These are phyloP conservation scores for Protobothrops mucrosquamatus DNA, from an alignment of 2,113 vertebrate genomes.

Conservation along the genomic window DNA sequence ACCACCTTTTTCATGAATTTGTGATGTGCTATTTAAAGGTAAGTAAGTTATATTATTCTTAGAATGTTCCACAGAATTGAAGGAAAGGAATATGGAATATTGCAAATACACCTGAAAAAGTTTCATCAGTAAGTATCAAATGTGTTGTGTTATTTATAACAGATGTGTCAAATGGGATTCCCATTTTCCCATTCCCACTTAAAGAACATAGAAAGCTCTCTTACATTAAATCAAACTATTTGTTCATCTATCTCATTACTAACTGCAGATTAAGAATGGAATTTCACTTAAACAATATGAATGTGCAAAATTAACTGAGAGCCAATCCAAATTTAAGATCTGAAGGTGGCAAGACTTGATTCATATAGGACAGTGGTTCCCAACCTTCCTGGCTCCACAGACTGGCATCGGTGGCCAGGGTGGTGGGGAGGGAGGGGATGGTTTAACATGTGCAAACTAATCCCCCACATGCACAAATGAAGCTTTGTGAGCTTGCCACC, in stretches of 20 bases:
- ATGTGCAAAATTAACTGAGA: not conserved
- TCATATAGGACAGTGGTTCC: constrained; percentile 15
- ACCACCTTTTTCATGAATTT: constrained; percentile 69
- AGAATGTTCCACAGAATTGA: not conserved
- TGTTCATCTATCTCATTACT: not conserved
- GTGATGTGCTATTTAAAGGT: constrained; percentile 74
- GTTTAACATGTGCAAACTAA: too few species aligned
- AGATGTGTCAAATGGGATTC: not conserved
- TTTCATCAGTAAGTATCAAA: not conserved
- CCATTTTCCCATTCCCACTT: not conserved
- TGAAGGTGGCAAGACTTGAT: too few species aligned
- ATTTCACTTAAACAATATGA: not conserved
- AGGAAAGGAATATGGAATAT: not conserved
- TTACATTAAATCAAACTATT: not conserved
- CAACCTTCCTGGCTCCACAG: too few species aligned
- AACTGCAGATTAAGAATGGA: not conserved
- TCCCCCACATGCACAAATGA: too few species aligned
- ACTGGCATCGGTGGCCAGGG: too few species aligned
- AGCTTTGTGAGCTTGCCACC: too few species aligned
- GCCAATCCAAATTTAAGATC: not conserved
- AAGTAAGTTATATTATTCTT: not conserved
- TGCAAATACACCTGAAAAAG: not conserved
- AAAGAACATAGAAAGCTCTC: not conserved
- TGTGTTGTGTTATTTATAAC: not conserved
- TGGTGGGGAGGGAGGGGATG: too few species aligned